These are phyloP conservation scores for Plectrocnemia conspersa DNA, from an alignment of 1,140 invertebrate genomes.

Conservation along the genomic window DNA sequence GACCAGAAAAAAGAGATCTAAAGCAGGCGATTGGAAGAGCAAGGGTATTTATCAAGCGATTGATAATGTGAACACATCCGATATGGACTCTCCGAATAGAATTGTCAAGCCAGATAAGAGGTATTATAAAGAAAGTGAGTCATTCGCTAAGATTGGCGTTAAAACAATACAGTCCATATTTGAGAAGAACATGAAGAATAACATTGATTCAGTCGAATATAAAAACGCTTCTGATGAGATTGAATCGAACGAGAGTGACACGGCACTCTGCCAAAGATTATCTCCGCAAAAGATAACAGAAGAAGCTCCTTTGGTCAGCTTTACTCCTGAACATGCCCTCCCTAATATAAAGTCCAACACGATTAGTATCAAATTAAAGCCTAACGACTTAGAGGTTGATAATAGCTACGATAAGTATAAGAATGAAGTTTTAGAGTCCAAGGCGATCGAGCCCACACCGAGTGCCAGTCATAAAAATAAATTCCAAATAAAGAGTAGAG, in stretches of 20 bases:
- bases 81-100: constrained; percentile 27
- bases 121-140: constrained; percentile 20
- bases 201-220: too few species aligned
- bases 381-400: not conserved
- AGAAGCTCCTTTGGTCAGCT: constrained; percentile 23
- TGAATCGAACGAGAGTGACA: constrained; percentile 15
- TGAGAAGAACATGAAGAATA: constrained; percentile 33
- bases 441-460: not conserved
- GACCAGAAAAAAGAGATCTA: constrained; percentile 43
- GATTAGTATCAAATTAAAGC: constrained; percentile 12
- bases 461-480: not conserved
- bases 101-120: constrained; percentile 24
- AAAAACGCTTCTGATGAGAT: constrained; percentile 19
- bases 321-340: constrained; percentile 26
- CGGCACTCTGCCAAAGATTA: not conserved
- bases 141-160: constrained; percentile 38
- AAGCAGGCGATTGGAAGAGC: constrained; percentile 46
- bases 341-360: constrained; percentile 26
- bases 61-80: constrained; percentile 25
- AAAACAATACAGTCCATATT: constrained; percentile 48
- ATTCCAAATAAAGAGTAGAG: constrained; percentile 17
- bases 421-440: not conserved
- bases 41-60: constrained; percentile 43
- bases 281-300: constrained; percentile 2
- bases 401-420: too few species aligned